These are phyloP conservation scores for Cheilosia scutellata DNA, from an alignment of 2,888 invertebrate species.

Conservation along the genomic window DNA sequence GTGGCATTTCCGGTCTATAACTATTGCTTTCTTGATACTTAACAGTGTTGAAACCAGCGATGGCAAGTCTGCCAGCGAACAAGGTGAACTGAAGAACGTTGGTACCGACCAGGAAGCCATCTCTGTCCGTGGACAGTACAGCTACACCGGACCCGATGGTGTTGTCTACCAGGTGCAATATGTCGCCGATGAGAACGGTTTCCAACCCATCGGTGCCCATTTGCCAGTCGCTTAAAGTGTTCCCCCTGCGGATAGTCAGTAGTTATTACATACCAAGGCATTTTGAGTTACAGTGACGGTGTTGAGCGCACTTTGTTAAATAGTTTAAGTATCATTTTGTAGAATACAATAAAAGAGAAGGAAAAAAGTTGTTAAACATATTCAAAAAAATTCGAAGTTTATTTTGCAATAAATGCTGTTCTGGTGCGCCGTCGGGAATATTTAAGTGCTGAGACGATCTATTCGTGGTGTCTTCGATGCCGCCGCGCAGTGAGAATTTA, in stretches of 20 bases:
- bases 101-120: constrained; percentile 86
- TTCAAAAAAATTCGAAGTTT: constrained; percentile 22
- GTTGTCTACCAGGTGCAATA: constrained; percentile 86
- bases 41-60: constrained; percentile 84
- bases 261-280: not conserved
- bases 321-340: not conserved
- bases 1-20: not conserved
- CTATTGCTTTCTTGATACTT: not conserved
- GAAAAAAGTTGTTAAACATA: constrained; percentile 31
- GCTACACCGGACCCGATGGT: constrained; percentile 86
- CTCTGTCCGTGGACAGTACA: constrained; percentile 85
- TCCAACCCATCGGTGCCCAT: constrained; percentile 85
- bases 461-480: not conserved
- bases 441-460: constrained; percentile 4
- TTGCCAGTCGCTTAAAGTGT: constrained; percentile 81
- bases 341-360: constrained; percentile 5
- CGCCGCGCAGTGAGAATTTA: not conserved
- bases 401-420: constrained; percentile 27
- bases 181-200: constrained; percentile 83
- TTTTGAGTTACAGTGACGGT: not conserved
- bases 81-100: constrained; percentile 85
- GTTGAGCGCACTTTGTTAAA: not conserved
- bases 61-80: constrained; percentile 85
- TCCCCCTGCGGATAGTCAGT: constrained; percentile 49
- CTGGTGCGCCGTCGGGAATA: constrained; percentile 15